These are phyloP conservation scores for Netta rufina DNA, from an alignment of 2,797 vertebrate genomes.

Conservation along the genomic window DNA sequence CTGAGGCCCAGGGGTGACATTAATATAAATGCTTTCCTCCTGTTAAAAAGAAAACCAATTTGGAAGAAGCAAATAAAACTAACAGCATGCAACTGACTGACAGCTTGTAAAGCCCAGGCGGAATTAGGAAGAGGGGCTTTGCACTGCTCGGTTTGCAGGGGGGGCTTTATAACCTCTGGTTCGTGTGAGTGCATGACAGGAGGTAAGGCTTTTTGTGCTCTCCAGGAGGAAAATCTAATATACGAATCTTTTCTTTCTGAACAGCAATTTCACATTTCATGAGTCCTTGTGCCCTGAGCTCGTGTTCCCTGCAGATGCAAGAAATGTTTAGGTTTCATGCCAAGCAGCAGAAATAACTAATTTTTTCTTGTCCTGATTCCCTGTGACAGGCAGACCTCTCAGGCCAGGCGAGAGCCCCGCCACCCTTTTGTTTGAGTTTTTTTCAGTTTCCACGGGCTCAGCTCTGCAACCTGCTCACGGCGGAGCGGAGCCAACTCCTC, in stretches of 20 bases:
- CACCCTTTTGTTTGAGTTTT: fast-evolving
- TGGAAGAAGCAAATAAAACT: conserved; percentile 62
- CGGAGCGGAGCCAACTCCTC: background rate
- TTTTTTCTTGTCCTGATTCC: background rate
- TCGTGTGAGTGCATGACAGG: background rate
- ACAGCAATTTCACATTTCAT: background rate
- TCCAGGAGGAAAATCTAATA: background rate
- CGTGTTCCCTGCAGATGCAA: fast-evolving
- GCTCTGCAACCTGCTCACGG: conserved; percentile 36
- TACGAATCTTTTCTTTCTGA: fast-evolving
- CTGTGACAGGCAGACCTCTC: background rate
- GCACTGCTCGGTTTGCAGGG: background rate
- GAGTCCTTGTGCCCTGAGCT: background rate
- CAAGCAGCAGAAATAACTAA: background rate
- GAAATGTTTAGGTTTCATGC: background rate
- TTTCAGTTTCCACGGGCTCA: background rate
- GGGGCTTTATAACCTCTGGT: background rate
- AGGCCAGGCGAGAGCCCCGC: fast-evolving
- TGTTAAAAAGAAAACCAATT: conserved; percentile 58
- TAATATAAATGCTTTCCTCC: conserved; percentile 55
- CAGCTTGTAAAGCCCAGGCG: conserved; percentile 39
- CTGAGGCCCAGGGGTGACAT: conserved; percentile 2
- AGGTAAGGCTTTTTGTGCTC: background rate
- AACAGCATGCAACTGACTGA: background rate
- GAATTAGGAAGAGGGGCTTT: background rate